These are phyloP conservation scores for Chamaetylas fuelleborni DNA, from an alignment of 2,113 vertebrate species.

Conservation along the genomic window DNA sequence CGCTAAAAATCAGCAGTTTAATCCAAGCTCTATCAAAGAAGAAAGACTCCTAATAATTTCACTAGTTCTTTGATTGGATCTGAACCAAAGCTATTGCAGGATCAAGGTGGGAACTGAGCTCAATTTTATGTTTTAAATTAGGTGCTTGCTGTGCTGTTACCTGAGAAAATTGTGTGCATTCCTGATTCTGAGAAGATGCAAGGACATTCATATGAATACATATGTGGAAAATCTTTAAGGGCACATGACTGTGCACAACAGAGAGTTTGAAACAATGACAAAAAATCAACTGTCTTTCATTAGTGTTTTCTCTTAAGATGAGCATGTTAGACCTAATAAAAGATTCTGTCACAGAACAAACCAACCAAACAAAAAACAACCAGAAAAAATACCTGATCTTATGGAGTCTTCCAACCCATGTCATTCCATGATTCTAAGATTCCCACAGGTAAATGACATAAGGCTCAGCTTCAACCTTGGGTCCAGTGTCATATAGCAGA, in stretches of 20 bases:
- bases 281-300: not conserved
- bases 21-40: not conserved
- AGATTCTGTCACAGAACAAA: not conserved
- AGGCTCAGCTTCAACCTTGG: not conserved
- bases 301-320: not conserved
- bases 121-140: slow-evolving; percentile 1
- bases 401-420: not conserved
- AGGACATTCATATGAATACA: not conserved
- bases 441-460: not conserved
- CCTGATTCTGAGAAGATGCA: not conserved
- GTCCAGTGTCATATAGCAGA: not conserved
- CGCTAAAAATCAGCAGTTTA: not conserved
- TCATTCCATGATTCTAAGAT: not conserved
- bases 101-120: not conserved
- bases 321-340: not conserved
- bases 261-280: not conserved
- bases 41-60: not conserved
- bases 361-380: not conserved
- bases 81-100: not conserved
- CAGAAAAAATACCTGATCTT: not conserved
- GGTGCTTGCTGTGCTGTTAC: not conserved
- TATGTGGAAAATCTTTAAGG: not conserved
- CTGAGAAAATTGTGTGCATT: not conserved
- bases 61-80: not conserved
- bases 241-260: not conserved